Evolutionary conservation across 2,797 vertebrate species (phyloP).

Genomic region (Artibeus jamaicensis): DNA sequence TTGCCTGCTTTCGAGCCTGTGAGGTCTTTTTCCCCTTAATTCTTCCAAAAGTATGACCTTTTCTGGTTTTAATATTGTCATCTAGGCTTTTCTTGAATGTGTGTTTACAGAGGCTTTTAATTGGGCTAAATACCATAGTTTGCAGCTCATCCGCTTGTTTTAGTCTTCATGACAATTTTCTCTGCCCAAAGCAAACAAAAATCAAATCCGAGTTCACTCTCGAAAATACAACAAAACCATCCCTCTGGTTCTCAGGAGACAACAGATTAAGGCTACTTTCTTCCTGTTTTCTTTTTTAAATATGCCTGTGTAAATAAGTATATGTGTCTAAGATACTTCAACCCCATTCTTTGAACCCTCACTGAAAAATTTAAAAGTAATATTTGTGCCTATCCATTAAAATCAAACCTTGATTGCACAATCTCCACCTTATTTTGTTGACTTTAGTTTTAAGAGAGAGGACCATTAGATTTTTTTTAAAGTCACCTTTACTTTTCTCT

Average conservation of each 20-base stretch:
- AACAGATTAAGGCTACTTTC: background rate
- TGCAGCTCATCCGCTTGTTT: background rate
- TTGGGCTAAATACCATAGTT: background rate
- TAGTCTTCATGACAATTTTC: background rate
- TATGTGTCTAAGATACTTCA: background rate
- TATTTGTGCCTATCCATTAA: background rate
- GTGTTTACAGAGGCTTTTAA: slow-evolving; percentile 4
- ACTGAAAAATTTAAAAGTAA: background rate
- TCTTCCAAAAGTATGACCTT: background rate
- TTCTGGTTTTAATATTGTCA: background rate
- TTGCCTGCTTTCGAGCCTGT: slow-evolving; percentile 13
- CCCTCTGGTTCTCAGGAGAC: background rate
- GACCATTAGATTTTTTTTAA: slow-evolving; percentile 57
- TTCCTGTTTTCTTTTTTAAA: background rate
- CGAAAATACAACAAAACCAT: background rate
- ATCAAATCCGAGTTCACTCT: background rate
- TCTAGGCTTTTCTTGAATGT: background rate
- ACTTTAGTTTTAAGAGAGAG: slow-evolving; percentile 52
- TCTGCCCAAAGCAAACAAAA: background rate
- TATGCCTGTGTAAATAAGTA: background rate
- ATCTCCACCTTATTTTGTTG: background rate
- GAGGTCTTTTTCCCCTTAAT: background rate
- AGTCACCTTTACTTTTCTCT: background rate
- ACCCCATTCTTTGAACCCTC: background rate
- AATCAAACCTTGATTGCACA: background rate